Evolutionary conservation across 2,113 vertebrate species (phyloP), one percentile per base, ranked within the genome.

Genomic region (Prionailurus viverrinus): DNA sequence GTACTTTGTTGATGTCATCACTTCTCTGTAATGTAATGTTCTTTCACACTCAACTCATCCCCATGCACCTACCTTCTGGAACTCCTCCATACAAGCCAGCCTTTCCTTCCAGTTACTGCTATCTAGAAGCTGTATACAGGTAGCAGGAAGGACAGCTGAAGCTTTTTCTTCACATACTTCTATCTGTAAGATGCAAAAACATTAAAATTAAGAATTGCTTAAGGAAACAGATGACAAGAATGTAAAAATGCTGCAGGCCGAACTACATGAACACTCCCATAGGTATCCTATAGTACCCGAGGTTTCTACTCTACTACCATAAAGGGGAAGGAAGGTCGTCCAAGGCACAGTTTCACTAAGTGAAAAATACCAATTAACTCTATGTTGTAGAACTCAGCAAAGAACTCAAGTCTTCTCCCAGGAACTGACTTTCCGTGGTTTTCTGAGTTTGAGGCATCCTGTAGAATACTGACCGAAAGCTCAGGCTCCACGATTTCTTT

Each of bases 21-120:
- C 11, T 90, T 81, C 69, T 63, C 61, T 78, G 81, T 73, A 76
- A 89, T 5, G 19, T 81, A 61, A 39, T 79, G 90, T 90, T 74
- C 93, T 58, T 61, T 95, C 69, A 89, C 13, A 80, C 1, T 25
- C 45, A 4, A 15, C 45, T 13, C 36, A 95, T 61, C 2, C 82
- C 45, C 45, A 2, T 41, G 36, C 3, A 84, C 95, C 51, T 96
- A 99, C 99, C 99, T 99, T 99, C 96, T 99, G 99, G 98, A 99
- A 99, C 82, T 99, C 99, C 96, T 99, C 99, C 99, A 99, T 99
- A 98, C 99, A 99, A 65, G 99, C 99, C 97, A 99, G 99, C 73
- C 99, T 99, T 98, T 99, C 99, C 97, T 99, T 99, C 99, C 99
- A 99, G 98, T 99, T 99, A 96, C 99, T 98, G 1, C 99, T 99